Percentiles rank a stretch among this genome's conserved stretches.
Conservation (phyloP, 2,888 invertebrate species). For the Ectropis crepuscularia region DNA sequence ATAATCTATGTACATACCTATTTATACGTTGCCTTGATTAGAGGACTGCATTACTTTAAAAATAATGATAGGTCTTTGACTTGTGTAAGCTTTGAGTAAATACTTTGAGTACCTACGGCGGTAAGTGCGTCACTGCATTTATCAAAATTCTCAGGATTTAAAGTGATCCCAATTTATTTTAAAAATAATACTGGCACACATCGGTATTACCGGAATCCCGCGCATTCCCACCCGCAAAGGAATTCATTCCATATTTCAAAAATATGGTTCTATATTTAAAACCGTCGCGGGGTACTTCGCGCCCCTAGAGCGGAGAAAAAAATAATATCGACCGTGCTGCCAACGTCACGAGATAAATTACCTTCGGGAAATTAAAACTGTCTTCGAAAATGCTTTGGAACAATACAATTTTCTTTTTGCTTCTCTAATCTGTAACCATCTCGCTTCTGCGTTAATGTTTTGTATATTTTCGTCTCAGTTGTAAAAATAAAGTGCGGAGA, state of each 20-base stretch:
- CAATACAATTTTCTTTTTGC: slow-evolving; percentile 76
- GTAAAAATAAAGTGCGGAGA: slow-evolving; percentile 14
- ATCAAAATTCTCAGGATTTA: background rate
- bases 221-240: slow-evolving; percentile 76
- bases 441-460: slow-evolving; percentile 43
- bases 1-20: slow-evolving; percentile 2
- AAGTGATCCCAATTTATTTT: slow-evolving; percentile 6
- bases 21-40: slow-evolving; percentile 12
- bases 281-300: slow-evolving; percentile 72
- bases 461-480: slow-evolving; percentile 41
- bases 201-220: slow-evolving; percentile 27
- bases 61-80: background rate
- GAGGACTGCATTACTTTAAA: background rate
- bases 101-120: background rate
- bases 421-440: slow-evolving; percentile 50
- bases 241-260: slow-evolving; percentile 65
- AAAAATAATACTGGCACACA: slow-evolving; percentile 39
- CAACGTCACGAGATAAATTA: slow-evolving; percentile 77
- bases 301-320: slow-evolving; percentile 63
- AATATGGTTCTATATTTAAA: slow-evolving; percentile 74
- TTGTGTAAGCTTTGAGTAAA: background rate
- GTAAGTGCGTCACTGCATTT: background rate
- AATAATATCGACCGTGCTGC: slow-evolving; percentile 63
- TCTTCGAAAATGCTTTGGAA: slow-evolving; percentile 67
- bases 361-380: slow-evolving; percentile 85